Percentiles rank a stretch among this genome's conserved stretches.
Evolutionary conservation across 2,888 invertebrate genomes (phyloP).

Genomic region (Troglohyphantes excavatus): DNA sequence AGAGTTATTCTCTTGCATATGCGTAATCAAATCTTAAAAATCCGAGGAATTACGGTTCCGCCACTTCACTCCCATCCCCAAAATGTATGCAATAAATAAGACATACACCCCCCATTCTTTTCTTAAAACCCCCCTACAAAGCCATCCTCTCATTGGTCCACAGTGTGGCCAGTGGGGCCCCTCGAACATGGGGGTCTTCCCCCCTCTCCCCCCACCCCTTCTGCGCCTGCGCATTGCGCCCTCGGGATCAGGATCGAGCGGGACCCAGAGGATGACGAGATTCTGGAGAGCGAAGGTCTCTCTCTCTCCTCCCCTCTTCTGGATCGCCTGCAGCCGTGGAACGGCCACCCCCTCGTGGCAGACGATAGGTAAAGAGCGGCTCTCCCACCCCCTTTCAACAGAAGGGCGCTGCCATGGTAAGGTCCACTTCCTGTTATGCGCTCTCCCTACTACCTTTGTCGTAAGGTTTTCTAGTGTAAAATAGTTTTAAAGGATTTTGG

Average conservation of each 20-base stretch:
- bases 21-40: no score
- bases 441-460: no score
- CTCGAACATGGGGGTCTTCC: constrained; percentile 29
- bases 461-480: neutral
- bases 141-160: constrained; percentile 49
- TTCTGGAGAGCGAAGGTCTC: constrained; percentile 69
- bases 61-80: no score
- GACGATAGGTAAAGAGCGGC: constrained; percentile 7
- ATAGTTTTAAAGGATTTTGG: no score
- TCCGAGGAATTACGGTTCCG: no score
- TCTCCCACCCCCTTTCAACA: neutral
- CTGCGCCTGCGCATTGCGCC: constrained; percentile 70
- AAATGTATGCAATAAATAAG: no score
- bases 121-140: no score
- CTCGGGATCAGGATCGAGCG: constrained; percentile 39
- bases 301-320: constrained; percentile 14
- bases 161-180: constrained; percentile 20
- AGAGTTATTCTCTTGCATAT: no score
- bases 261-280: constrained; percentile 56
- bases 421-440: no score
- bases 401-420: constrained; percentile 23
- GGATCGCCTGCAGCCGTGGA: neutral
- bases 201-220: constrained; percentile 55
- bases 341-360: constrained; percentile 19
- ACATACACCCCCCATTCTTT: no score